phyloP scores from a whole-genome alignment of 2,888 invertebrate genomes.

The Hirtodrosophila alboralis region DNA sequence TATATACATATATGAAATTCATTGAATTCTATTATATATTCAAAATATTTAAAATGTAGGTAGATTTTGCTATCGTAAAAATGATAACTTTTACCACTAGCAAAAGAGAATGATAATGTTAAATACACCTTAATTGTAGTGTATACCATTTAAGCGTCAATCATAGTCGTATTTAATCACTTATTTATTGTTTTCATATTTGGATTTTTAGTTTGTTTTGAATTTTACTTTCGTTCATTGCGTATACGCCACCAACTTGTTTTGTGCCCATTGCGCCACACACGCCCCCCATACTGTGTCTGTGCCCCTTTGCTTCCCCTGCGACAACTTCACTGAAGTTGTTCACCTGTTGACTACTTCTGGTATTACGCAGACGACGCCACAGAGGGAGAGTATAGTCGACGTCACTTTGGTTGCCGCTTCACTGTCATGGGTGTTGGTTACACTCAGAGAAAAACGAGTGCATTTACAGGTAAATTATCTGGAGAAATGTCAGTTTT shows the following conservation, averaged over 20 bases:
- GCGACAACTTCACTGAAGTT: constrained; percentile 48
- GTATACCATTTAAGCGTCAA: constrained; percentile 17
- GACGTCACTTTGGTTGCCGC: constrained; percentile 36
- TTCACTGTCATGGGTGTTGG: constrained; percentile 65
- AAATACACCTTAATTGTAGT: constrained; percentile 13
- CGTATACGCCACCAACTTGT: constrained; percentile 60
- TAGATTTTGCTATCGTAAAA: too few species aligned
- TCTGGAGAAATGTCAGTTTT: too few species aligned
- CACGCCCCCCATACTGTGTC: constrained; percentile 10
- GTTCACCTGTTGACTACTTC: constrained; percentile 75
- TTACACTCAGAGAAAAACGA: not conserved
- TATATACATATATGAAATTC: too few species aligned
- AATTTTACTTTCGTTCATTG: constrained; percentile 69
- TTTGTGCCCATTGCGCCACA: constrained; percentile 44
- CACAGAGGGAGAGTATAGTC: not conserved
- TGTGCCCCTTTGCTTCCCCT: constrained; percentile 11
- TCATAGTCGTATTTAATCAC: constrained; percentile 16
- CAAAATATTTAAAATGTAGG: too few species aligned
- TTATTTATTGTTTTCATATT: constrained; percentile 44
- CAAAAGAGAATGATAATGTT: not conserved
- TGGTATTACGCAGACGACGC: constrained; percentile 68
- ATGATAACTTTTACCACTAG: too few species aligned
- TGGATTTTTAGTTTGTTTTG: constrained; percentile 63
- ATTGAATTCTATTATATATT: too few species aligned
- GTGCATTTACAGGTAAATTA: too few species aligned